A percentile compares a stretch with the other conserved stretches of the same genome.
Conservation (phyloP, 2,113 vertebrate species). For the Glaucidium brasilianum region DNA sequence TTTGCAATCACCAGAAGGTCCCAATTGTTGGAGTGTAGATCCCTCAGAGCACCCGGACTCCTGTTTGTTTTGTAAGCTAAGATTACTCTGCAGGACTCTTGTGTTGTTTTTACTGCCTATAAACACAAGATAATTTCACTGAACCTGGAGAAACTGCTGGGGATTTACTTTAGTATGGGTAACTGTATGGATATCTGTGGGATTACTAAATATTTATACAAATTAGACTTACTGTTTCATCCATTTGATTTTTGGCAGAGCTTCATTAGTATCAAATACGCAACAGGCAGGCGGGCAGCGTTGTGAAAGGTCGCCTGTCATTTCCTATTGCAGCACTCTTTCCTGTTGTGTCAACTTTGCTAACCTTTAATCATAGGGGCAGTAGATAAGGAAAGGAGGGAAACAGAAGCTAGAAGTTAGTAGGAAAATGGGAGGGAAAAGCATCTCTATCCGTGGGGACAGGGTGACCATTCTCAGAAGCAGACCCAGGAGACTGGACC, state of each 20-base stretch:
- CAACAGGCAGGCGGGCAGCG: not conserved
- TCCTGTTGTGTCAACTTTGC: not conserved
- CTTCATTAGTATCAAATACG: conserved; percentile 5
- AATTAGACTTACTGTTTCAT: not conserved
- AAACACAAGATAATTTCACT: not conserved
- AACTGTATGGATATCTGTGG: not conserved
- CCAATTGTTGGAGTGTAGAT: not conserved
- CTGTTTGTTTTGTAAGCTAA: conserved; percentile 19
- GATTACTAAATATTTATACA: conserved; percentile 10
- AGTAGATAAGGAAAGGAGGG: not conserved
- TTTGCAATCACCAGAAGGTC: not conserved
- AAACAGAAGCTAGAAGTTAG: not conserved
- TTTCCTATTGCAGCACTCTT: not conserved
- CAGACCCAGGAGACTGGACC: not conserved
- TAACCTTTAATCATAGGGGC: conserved; percentile 15
- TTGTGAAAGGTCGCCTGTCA: conserved; percentile 39
- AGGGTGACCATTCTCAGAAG: not conserved
- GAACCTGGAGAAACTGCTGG: not conserved
- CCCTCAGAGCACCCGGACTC: not conserved
- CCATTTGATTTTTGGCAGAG: not conserved
- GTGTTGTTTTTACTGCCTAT: not conserved
- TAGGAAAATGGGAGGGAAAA: not conserved
- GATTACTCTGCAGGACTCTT: not conserved
- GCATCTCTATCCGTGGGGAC: not conserved
- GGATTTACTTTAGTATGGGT: not conserved